Conservation (phyloP, 2,113 vertebrate genomes). For the Echinops telfairi region DNA sequence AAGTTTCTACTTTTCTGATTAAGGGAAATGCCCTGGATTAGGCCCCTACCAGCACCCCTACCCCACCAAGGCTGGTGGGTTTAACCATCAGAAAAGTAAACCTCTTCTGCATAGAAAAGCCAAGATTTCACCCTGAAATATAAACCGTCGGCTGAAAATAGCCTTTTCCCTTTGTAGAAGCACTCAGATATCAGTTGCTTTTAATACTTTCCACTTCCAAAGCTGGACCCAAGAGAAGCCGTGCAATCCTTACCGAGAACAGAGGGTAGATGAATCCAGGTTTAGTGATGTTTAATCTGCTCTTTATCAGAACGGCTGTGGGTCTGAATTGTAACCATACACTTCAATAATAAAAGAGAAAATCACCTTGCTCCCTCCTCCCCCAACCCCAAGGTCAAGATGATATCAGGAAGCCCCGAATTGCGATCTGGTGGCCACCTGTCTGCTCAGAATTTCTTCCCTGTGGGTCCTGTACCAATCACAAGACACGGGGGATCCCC, state of each 20-base stretch:
- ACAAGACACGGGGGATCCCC: background rate
- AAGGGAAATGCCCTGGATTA: slow-evolving; percentile 27
- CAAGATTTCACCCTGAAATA: slow-evolving; percentile 42
- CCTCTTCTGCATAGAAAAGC: slow-evolving; percentile 48
- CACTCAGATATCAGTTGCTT: background rate
- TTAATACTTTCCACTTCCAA: slow-evolving; percentile 55
- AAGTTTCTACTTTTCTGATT: slow-evolving; percentile 42
- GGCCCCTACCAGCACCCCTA: background rate
- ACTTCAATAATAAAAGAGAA: slow-evolving; percentile 61
- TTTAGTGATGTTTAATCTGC: slow-evolving; percentile 59
- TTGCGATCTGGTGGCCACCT: slow-evolving; percentile 39
- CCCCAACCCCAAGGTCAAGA: slow-evolving; percentile 40
- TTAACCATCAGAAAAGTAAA: slow-evolving; percentile 58
- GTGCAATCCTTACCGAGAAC: slow-evolving; percentile 16
- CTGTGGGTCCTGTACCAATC: slow-evolving; percentile 44
- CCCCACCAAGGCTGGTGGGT: background rate
- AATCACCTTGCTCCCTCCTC: slow-evolving; percentile 48
- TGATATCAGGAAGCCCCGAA: slow-evolving; percentile 66
- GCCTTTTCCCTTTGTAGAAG: slow-evolving; percentile 34
- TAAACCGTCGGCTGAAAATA: slow-evolving; percentile 46
- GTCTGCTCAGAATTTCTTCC: background rate
- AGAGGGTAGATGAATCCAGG: slow-evolving; percentile 62
- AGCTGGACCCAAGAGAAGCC: slow-evolving; percentile 42
- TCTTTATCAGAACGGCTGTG: slow-evolving; percentile 64
- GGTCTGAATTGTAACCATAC: slow-evolving; percentile 57